Conservation (phyloP, 2,113 vertebrate genomes). For the Bostrychus sinensis region DNA sequence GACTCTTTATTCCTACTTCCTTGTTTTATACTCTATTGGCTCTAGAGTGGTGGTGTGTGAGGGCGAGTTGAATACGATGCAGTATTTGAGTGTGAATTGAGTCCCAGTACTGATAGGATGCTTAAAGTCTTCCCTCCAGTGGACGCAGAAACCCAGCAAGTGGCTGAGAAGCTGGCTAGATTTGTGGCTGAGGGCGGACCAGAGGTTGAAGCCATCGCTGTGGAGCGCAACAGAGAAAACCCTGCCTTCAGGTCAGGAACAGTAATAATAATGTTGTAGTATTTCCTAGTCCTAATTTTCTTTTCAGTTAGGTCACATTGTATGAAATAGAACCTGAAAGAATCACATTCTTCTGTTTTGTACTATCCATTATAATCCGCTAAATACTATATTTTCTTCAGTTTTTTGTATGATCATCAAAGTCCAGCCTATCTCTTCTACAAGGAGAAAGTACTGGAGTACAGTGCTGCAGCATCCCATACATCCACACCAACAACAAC, state of each 20-base stretch:
- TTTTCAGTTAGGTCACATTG: too few species aligned
- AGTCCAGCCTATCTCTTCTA: conserved; percentile 87
- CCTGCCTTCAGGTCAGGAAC: conserved; percentile 86
- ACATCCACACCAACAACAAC: conserved; percentile 27
- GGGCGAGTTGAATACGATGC: conserved; percentile 84
- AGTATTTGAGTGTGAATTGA: conserved; percentile 93
- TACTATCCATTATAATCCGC: background rate
- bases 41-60: conserved; percentile 86
- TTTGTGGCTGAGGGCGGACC: conserved; percentile 93
- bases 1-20: conserved; percentile 79
- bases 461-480: conserved; percentile 71
- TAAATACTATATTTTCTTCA: conserved; percentile 39
- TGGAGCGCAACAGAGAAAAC: conserved; percentile 89
- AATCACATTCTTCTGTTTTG: background rate
- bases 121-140: conserved; percentile 99
- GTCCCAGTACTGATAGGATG: conserved; percentile 94
- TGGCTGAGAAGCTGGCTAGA: conserved; percentile 90
- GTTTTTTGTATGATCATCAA: conserved; percentile 91
- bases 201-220: conserved; percentile 90
- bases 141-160: conserved; percentile 88
- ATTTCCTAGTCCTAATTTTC: too few species aligned
- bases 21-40: conserved; percentile 83
- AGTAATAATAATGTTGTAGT: background rate
- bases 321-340: too few species aligned
- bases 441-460: conserved; percentile 88